Conservation (phyloP, 2,888 invertebrate species). For the Drosophila crucigera region DNA sequence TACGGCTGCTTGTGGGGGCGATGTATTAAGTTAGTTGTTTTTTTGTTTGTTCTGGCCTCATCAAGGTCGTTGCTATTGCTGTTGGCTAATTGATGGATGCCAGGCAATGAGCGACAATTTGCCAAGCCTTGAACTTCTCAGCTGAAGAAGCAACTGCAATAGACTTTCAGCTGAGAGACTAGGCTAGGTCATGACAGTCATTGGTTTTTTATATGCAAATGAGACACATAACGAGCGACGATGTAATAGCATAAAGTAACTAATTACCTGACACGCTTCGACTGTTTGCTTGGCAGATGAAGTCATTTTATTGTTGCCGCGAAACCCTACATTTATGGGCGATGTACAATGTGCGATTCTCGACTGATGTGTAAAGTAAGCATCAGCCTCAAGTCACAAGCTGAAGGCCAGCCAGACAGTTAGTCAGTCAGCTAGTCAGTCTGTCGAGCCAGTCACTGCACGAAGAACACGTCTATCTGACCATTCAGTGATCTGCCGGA, state of each 20-base stretch:
- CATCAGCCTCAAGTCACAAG: conserved; percentile 27
- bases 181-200: conserved; percentile 37
- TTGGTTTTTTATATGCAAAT: conserved; percentile 71
- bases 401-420: conserved; percentile 53
- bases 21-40: conserved; percentile 37
- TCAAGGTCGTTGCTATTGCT: conserved; percentile 49
- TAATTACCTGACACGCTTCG: conserved; percentile 78
- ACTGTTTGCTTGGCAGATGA: conserved; percentile 66
- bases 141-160: conserved; percentile 14
- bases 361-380: conserved; percentile 34
- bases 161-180: conserved; percentile 28
- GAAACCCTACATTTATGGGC: conserved; percentile 56
- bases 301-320: conserved; percentile 54
- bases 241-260: conserved; percentile 54
- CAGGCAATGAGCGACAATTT: conserved; percentile 74
- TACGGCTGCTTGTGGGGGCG: conserved; percentile 29
- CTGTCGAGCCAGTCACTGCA: conserved; percentile 35
- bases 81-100: conserved; percentile 68
- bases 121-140: conserved; percentile 74
- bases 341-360: conserved; percentile 50
- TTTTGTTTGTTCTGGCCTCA: conserved; percentile 50
- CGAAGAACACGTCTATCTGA: conserved; percentile 53
- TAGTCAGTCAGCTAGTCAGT: conserved; percentile 4
- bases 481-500: conserved; percentile 70
- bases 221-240: conserved; percentile 44